Base-by-base conservation (phyloP, 2,888 invertebrate species). In the Carpatolechia fugitivella region DNA sequence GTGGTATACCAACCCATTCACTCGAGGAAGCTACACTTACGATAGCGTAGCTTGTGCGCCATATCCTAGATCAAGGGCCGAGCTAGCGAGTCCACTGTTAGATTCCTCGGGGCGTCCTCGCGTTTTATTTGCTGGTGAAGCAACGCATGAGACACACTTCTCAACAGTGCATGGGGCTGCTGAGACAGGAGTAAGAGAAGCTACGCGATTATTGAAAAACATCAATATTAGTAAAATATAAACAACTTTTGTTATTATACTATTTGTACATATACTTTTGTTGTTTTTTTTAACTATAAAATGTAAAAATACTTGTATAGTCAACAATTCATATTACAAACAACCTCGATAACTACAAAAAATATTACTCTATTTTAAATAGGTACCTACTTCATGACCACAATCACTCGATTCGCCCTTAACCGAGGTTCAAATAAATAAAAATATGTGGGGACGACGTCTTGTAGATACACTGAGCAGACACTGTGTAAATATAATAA, bases 81-180 rank as follows among this genome's bases (percentile, higher is more conserved):
- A 92, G 69, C 78, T 94, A 53, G 90, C 91, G 0, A 74, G 80
- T 56, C 93, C 94, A 1, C 67, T 94, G 16, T 60, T 68, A n/a
- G 74, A 83, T 60, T 63, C 68, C 10, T 67, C 73, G 50, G 80
- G 78, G n/a, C 74, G 72, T 14, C 86, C 85, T 53, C 69, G 80
- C 5, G 62, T 91, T 4, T 66, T 90, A 29, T 92, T 92, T 68
- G 91, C 91, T 33, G 92, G 92, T 1, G 91, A 91, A 70, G 91
- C 91, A 0, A 90, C 91, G 1, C 56, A 63, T 16, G 13, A 44
- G 0, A 85, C 85, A 60, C 92, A 85, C 70, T 93, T 85, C 71
- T 92, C 92, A 0, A 93, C 93, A 0, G 93, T 93, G 1, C 93
- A 94, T 66, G 94, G 94, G 0, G 94, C 94, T 0, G 77, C 92